phyloP scores from a whole-genome alignment of 2,113 vertebrate genomes.

The Acrocephalus kingi region DNA sequence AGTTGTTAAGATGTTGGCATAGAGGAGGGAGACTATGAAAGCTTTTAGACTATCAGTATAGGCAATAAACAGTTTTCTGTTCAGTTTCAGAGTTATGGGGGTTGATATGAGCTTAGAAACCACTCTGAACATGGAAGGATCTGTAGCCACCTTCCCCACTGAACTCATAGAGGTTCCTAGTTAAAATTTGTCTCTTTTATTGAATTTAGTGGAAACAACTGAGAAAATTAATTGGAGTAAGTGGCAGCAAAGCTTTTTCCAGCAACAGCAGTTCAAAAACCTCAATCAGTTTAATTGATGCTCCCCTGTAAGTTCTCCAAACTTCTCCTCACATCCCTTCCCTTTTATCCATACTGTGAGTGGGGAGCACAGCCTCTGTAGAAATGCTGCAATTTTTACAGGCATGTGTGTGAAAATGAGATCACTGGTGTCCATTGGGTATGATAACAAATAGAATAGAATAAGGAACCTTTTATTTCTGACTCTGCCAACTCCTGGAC shows the following conservation, averaged over 20 bases:
- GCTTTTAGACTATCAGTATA: neutral
- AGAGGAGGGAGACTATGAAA: neutral
- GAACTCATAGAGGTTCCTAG: neutral
- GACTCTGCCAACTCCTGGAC: neutral
- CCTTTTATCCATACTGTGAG: neutral
- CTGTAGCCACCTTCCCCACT: neutral
- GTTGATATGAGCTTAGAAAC: neutral
- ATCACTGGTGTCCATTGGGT: neutral
- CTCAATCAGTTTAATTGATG: neutral
- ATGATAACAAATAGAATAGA: neutral
- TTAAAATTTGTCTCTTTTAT: neutral
- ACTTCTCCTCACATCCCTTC: neutral
- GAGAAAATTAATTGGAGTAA: neutral
- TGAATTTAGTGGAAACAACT: neutral
- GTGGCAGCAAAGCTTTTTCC: neutral
- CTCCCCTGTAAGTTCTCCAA: neutral
- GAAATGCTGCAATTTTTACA: neutral
- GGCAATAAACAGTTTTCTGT: neutral
- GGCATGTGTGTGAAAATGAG: neutral
- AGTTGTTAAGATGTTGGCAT: neutral
- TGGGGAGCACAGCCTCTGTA: neutral
- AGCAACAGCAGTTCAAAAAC: neutral
- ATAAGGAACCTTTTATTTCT: neutral
- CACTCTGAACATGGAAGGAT: neutral
- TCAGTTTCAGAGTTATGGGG: neutral